Base-by-base conservation (phyloP, 2,797 vertebrate species). In the Octomys mimax region DNA sequence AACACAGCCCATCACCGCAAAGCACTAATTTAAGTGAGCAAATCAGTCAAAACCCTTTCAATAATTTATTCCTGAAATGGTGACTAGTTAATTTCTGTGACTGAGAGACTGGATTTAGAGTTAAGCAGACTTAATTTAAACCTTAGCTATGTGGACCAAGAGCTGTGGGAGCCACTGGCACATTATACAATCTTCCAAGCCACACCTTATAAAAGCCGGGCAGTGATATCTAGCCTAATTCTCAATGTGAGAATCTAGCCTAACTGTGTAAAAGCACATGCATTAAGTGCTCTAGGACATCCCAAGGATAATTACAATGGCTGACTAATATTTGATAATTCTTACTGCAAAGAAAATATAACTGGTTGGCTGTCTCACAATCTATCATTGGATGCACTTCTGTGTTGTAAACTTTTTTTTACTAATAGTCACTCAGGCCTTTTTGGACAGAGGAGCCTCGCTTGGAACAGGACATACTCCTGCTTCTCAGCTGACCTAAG, bases 11-110 rank as follows among this genome's bases (percentile, higher is more conserved):
- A 19, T n/a, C 61, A 19, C 79, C 70, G 49, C 46, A 78, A 80
- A 83, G 57, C 57, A 62, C 61, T 42, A 66, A 93, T 12, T 49
- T 54, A 18, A 82, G 81, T 22, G 36, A 77, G 62, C 49, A 78
- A 82, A 54, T 24, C 36, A 46, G n/a, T 62, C 87, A 79, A 49
- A 94, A 87, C 52, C 82, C 68, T 73, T 73, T 18, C 3, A 2
- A 33, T 28, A 39, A 80, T 33, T 93, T 90, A 85, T 83, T 94
- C 82, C 54, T 81, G 80, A 92, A 80, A 89, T 31, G 19, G 19
- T 26, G 42, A 54, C 10, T 0, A 7, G 85, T 24, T 73, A 52
- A 81, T 16, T 46, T 59, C 52, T 52, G 68, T 54, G 39, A 82
- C 11, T n/a, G 22, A 75, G 26, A 64, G 36, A 31, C 59, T 39